Evolutionary conservation across 2,888 invertebrate genomes (phyloP), one percentile per base, ranked within the genome.

Genomic region (Drosophila nigricruria): DNA sequence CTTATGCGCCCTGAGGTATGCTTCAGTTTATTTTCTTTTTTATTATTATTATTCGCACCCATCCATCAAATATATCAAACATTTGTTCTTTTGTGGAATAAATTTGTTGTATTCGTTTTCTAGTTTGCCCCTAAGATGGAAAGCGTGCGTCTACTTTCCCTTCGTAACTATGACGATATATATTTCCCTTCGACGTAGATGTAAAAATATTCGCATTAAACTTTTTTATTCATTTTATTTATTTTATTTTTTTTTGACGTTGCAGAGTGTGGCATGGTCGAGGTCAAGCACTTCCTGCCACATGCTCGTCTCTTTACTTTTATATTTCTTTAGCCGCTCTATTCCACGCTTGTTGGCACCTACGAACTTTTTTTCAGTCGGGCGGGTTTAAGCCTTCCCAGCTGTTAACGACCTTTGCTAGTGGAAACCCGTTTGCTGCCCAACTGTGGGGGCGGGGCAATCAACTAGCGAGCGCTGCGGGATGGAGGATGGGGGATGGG

Each of bases 341-440:
- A 60, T 72, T 49, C 57, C 62, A 73, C 62, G 73, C 77, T 80
- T 82, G 82, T 77, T 81, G 79, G 73, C 80, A 82, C 82, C 82
- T 76, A 70, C 61, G 68, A 72, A 59, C 54, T 62, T 65, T 73
- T 66, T 70, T 64, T 3, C 61, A 57, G 32, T 64, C 70, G 61
- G 76, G 61, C 58, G 63, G 72, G 66, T 68, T 89, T 89, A 89
- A 84, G 89, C 76, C 72, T 67, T 72, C 65, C 75, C 83, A 88
- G 83, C 84, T 89, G 84, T 79, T 85, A 85, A 89, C 89, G 88
- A 85, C 88, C 88, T 87, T 77, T 79, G 82, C 73, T 71, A 81
- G 81, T 78, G 71, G 79, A 70, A 69, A 60, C 87, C 73, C 83
- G 78, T 86, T 86, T 70, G 59, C 69, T 50, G 54, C 71, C 70